Evolutionary conservation across 2,797 vertebrate genomes (phyloP), one percentile per base, ranked within the genome.

Genomic region (Chrysocyon brachyurus): DNA sequence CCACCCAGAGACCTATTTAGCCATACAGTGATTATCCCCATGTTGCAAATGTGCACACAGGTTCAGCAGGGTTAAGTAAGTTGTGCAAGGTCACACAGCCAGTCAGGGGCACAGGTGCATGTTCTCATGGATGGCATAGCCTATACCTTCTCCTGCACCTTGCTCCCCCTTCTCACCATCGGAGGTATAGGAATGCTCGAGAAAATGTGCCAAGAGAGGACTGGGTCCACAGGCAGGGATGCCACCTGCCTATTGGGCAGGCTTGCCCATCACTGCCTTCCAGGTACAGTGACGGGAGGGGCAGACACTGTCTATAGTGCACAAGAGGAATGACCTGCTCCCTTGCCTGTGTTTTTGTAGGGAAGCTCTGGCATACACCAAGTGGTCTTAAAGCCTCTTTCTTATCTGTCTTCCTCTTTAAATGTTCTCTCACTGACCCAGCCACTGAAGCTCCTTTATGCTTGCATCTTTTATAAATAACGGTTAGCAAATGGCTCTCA

Each of bases 101-200:
- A 26, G 26, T 12, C 36, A 46, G n/a, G 16, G 54, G 28, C n/a
- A 70, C 33, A 46, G 46, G 12, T 14, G 31, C 66, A 26, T 12
- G 2, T 10, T 12, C 31, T 1, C 26, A 1, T 0, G 28, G 6
- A 6, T 22, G 12, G 10, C 31, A 31, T 0, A 7, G 17, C 46
- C 49, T 1, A 1, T 4, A 6, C 16, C 79, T 72, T 40, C 68
- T 52, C 9, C 2, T 19, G 61, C 7, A 40, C 11, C 28, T 57
- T 64, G 15, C 7, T 87, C 84, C 52, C 31, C 40, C 49, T 2
- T 24, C 56, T 75, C 31, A 14, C 26, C 5, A 15, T 5, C 17
- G n/a, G 3, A 24, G 40, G 7, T 21, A 79, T 0, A 22, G 52
- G 54, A 24, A 54, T 87, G 19, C 12, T 22, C 22, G 11, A 33